Percentiles rank a stretch among this genome's conserved stretches.
These are phyloP conservation scores for Centropus bengalensis DNA, from an alignment of 2,113 vertebrate genomes.

Conservation along the genomic window DNA sequence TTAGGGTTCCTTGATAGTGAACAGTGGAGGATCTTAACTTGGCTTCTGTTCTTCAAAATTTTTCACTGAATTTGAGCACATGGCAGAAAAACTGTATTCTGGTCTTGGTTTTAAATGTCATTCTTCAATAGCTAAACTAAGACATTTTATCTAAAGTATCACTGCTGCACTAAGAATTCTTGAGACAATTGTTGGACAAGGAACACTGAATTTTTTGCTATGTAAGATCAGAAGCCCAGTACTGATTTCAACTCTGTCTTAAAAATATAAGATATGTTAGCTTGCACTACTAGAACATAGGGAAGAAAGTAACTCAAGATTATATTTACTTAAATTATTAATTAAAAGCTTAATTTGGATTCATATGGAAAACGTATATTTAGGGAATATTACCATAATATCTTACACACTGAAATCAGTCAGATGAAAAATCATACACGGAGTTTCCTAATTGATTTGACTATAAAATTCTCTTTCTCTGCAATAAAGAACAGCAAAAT, in stretches of 20 bases:
- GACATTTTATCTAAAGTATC: not conserved
- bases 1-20: not conserved
- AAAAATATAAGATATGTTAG: not conserved
- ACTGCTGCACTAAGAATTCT: not conserved
- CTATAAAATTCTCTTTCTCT: slow-evolving; percentile 37
- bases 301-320: not conserved
- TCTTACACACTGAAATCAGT: not conserved
- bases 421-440: slow-evolving; percentile 2
- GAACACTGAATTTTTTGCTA: not conserved
- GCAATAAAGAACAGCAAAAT: not conserved
- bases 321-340: slow-evolving; percentile 10
- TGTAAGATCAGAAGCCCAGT: not conserved
- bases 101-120: not conserved
- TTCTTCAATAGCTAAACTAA: not conserved
- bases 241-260: fast-evolving
- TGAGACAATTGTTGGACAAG: not conserved
- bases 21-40: not conserved
- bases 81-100: not conserved
- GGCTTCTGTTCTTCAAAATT: not conserved
- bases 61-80: not conserved
- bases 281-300: not conserved
- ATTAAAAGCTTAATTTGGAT: slow-evolving; percentile 6
- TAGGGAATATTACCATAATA: not conserved
- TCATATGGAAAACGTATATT: not conserved
- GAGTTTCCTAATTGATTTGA: slow-evolving; percentile 46